Base-by-base conservation (phyloP, 2,797 vertebrate genomes). In the Manis crassicaudata region DNA sequence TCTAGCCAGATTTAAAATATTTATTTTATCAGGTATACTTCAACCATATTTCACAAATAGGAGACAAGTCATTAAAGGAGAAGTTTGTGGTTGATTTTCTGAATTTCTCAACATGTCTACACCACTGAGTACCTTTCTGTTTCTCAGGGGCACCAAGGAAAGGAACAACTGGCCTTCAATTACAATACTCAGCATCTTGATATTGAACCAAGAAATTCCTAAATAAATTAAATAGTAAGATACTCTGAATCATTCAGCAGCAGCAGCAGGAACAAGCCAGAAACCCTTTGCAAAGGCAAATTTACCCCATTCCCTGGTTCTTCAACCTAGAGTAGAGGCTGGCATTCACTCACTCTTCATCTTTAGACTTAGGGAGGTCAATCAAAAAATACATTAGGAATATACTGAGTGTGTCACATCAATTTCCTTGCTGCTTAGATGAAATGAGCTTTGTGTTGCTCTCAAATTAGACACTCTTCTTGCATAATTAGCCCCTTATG, bases 401-500 rank as follows among this genome's bases (percentile, higher is more conserved):
- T 52, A 80, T 27, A 65, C 4, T 62, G 54, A 85, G 40, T 82
- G 75, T 93, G 95, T 95, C 84, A 96, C 92, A 40, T 0, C 1
- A 75, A 87, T 95, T 88, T 96, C 67, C 94, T 92, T 77, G 88
- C 86, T 56, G 50, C 90, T 92, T 73, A 95, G 96, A 95, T 70
- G 65, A 94, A 84, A 35, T 94, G 87, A 72, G 94, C 70, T 98
- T 80, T 76, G 9, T 25, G 16, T 56, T 97, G 54, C 83, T 96
- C 96, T 96, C 89, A 86, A 79, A 93, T 96, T 95, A 96, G 85
- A 93, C 60, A 86, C 18, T 97, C 89, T 79, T 95, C 88, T 65
- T 88, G 79, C 79, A 88, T 97, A 95, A 96, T 95, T 95, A 76
- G 87, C 87, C 32, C 60, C 12, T 62, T 17, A 35, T 9, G 3